Base-by-base conservation (phyloP, 1,140 invertebrate genomes). In the Paralvinella palmiformis region DNA sequence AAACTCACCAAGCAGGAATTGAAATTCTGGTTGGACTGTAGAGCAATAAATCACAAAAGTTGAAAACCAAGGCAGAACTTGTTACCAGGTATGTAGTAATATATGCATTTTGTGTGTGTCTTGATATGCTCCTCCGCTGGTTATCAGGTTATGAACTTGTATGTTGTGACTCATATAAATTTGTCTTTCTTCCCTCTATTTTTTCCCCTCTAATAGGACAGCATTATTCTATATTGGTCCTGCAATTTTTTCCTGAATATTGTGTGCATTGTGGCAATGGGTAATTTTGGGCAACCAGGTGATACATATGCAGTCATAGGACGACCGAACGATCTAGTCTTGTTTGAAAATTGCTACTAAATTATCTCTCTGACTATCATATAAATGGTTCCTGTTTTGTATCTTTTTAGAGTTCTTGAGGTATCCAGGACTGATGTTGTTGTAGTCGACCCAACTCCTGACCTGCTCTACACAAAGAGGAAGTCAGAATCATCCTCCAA, bases 381-480 rank as follows among this genome's bases (percentile, higher is more conserved):
- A 52, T 52, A n/a, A 7, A 52, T 52, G 48, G 48, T 52, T 52
- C 17, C 48, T 52, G 48, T 7, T 52, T 52, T 52, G 48, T 52
- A 52, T 52, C 48, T 52, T 52, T 52, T 52, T 22, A 52, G 6
- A 20, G 48, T 44, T 44, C 37, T 52, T 52, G 48, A 20, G 48
- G 48, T 52, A 5, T 52, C 44, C n/a, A 10, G 10, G 48, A 52
- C 17, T 52, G 48, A 52, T 52, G 48, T 52, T 29, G 17, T 4
- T 52, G 48, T 7, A 52, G 48, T 52, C 3, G 48, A 20, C 48
- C 48, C 0, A 52, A 52, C 48, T 52, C 48, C 48, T 4, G 48
- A 52, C 48, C 48, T 52, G 17, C 48, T 52, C 7, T 52, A 52
- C 48, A 52, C 48, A 52, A 52, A 52, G 48, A 52, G 48, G 48